A percentile compares a stretch with the other conserved stretches of the same genome.
Evolutionary conservation across 2,888 invertebrate genomes (phyloP).

Genomic region (Cremastinae sp.): DNA sequence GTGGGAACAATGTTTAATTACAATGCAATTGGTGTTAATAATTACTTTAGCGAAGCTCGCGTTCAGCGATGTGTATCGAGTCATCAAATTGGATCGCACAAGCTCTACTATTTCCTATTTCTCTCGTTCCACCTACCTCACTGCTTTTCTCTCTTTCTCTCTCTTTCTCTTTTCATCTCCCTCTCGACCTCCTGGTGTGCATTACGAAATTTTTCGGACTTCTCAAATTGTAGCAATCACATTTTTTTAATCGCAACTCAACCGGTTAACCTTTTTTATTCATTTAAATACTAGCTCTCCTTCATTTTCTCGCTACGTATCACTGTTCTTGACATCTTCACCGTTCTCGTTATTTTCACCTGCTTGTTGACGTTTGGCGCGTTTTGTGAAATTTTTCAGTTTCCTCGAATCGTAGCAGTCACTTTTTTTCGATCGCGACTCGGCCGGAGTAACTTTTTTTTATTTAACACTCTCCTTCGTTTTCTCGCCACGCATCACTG

Average conservation of each 20-base stretch:
- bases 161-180: constrained; percentile 27
- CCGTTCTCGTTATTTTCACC: too few species aligned
- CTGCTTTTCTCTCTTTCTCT: constrained; percentile 26
- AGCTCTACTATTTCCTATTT: constrained; percentile 37
- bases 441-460: constrained; percentile 24
- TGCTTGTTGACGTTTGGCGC: too few species aligned
- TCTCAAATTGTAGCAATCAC: constrained; percentile 54
- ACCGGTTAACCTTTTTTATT: too few species aligned
- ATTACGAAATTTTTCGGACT: constrained; percentile 52
- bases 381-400: constrained; percentile 29
- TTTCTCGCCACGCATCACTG: constrained; percentile 41
- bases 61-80: constrained; percentile 74
- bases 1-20: constrained; percentile 70
- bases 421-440: too few species aligned
- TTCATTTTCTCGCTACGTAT: too few species aligned
- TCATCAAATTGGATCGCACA: constrained; percentile 74
- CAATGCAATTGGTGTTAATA: constrained; percentile 74
- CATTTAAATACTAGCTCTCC: too few species aligned
- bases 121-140: constrained; percentile 22
- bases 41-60: constrained; percentile 71
- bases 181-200: constrained; percentile 5
- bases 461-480: constrained; percentile 23
- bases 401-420: too few species aligned
- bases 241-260: constrained; percentile 61
- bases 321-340: too few species aligned